These are phyloP conservation scores for Geococcyx californianus DNA, from an alignment of 2,113 vertebrate species.

Conservation along the genomic window DNA sequence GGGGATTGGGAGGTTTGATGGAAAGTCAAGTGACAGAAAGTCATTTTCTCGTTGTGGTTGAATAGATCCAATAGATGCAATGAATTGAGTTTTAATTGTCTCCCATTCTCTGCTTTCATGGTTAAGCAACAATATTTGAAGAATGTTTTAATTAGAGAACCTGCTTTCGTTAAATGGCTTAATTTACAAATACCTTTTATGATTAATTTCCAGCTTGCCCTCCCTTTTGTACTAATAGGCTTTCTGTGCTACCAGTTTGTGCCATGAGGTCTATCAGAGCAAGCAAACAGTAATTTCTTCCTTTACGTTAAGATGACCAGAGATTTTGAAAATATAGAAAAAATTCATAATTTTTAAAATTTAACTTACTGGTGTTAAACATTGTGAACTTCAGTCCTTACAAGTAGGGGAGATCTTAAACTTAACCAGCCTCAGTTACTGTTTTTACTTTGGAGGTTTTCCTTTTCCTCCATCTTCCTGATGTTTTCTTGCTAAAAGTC, in stretches of 20 bases:
- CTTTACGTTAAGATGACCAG: neutral
- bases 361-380: neutral
- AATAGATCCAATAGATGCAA: neutral
- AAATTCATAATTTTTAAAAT: neutral
- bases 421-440: neutral
- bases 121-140: neutral
- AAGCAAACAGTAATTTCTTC: neutral
- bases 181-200: neutral
- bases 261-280: neutral
- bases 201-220: neutral
- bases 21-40: neutral
- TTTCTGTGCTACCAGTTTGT: neutral
- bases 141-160: slow-evolving; percentile 13
- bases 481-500: neutral
- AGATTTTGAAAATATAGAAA: neutral
- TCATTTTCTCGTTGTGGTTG: neutral
- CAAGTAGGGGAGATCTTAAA: neutral
- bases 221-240: neutral
- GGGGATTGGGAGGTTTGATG: neutral
- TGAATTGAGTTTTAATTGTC: slow-evolving; percentile 14
- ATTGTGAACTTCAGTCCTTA: neutral
- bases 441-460: neutral
- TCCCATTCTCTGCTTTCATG: neutral
- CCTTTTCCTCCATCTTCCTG: neutral
- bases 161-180: neutral